phyloP scores from a whole-genome alignment of 2,113 vertebrate genomes.

The Leptocoma aspasia region DNA sequence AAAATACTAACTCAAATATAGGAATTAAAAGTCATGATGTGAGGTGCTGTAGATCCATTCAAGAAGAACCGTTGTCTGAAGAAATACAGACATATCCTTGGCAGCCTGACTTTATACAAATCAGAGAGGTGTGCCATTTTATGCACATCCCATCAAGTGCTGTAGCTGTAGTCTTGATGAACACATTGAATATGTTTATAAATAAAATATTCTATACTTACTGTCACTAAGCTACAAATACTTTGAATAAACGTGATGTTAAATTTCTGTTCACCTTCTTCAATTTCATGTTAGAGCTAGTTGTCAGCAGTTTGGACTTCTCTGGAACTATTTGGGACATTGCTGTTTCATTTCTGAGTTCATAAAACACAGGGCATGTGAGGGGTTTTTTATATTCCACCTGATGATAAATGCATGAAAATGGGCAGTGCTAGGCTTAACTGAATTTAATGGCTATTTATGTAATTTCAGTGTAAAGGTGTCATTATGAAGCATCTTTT shows the following conservation, averaged over 20 bases:
- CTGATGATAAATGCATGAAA: neutral
- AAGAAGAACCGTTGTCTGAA: neutral
- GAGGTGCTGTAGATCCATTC: neutral
- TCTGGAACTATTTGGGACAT: neutral
- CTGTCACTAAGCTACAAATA: neutral
- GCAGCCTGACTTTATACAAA: neutral
- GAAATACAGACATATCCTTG: conserved; percentile 12
- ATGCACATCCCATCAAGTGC: neutral
- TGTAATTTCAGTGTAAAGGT: neutral
- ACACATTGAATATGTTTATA: neutral
- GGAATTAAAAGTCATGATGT: neutral
- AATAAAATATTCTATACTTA: neutral
- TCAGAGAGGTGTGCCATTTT: neutral
- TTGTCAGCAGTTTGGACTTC: neutral
- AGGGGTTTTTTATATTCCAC: neutral
- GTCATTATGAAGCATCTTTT: neutral
- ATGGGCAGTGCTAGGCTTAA: neutral
- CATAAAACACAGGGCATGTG: neutral
- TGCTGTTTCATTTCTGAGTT: neutral
- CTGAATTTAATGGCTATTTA: neutral
- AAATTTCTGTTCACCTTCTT: neutral
- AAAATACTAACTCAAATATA: neutral
- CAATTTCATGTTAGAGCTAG: neutral
- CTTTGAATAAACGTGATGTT: neutral
- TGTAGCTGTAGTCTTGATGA: neutral